phyloP scores from a whole-genome alignment of 2,113 vertebrate species.

The Microcebus murinus region DNA sequence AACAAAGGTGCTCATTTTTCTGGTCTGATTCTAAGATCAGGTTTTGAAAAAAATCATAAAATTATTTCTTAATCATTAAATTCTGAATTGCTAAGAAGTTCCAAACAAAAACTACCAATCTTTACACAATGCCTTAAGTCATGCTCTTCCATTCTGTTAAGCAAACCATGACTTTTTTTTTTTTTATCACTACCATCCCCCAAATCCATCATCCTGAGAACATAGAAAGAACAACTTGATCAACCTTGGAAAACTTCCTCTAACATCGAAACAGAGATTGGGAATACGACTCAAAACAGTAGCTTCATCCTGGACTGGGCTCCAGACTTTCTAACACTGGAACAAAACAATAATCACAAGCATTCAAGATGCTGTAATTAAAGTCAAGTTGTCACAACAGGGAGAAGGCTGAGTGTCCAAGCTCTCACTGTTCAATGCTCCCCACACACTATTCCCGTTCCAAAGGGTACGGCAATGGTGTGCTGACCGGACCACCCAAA shows the following conservation, averaged over 20 bases:
- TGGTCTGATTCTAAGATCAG: background rate
- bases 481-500: background rate
- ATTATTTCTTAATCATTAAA: background rate
- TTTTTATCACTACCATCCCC: background rate
- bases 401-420: background rate
- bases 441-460: background rate
- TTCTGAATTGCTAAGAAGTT: background rate
- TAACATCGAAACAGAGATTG: constrained; percentile 11
- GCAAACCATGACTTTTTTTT: background rate
- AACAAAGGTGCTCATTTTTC: background rate
- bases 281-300: background rate
- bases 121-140: background rate
- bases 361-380: background rate
- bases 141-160: background rate
- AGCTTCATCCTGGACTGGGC: background rate
- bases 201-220: constrained; percentile 51
- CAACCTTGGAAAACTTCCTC: constrained; percentile 3
- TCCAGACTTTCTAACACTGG: background rate
- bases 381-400: background rate
- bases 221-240: constrained; percentile 39
- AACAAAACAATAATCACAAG: background rate
- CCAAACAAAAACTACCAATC: background rate
- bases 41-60: background rate
- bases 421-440: background rate
- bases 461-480: background rate